Conservation (phyloP, 2,888 invertebrate species). For the Orthosia gracilis region DNA sequence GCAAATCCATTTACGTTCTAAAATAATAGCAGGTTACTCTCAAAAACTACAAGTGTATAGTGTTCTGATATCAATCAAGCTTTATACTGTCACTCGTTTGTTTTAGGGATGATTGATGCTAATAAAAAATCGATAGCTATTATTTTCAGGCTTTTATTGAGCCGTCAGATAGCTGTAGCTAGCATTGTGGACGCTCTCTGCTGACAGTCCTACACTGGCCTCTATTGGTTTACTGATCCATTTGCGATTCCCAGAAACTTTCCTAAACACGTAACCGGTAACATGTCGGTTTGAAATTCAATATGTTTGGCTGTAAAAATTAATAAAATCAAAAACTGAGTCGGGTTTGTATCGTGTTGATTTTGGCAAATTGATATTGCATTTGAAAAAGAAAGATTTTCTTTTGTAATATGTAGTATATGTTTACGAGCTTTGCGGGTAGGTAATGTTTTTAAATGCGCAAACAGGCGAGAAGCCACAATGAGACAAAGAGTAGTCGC, state of each 20-base stretch:
- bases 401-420: no score
- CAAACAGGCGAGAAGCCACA: background rate
- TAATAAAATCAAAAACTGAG: background rate
- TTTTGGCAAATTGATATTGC: background rate
- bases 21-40: background rate
- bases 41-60: background rate
- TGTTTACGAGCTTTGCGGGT: background rate
- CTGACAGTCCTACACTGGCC: slow-evolving; percentile 9
- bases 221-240: slow-evolving; percentile 15
- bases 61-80: slow-evolving; percentile 22
- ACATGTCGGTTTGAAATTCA: slow-evolving; percentile 3
- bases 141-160: slow-evolving; percentile 48
- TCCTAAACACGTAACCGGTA: background rate
- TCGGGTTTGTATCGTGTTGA: background rate
- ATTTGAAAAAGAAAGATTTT: no score
- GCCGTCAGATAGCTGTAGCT: slow-evolving; percentile 21
- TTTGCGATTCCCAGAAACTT: slow-evolving; percentile 14
- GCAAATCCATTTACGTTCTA: background rate
- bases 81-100: slow-evolving; percentile 35
- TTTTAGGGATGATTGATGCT: slow-evolving; percentile 49
- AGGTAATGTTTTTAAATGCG: background rate
- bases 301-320: background rate
- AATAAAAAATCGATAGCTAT: slow-evolving; percentile 44
- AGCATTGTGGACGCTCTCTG: slow-evolving; percentile 8
- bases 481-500: background rate